phyloP scores from a whole-genome alignment of 2,888 invertebrate species.

The Apamea monoglypha region DNA sequence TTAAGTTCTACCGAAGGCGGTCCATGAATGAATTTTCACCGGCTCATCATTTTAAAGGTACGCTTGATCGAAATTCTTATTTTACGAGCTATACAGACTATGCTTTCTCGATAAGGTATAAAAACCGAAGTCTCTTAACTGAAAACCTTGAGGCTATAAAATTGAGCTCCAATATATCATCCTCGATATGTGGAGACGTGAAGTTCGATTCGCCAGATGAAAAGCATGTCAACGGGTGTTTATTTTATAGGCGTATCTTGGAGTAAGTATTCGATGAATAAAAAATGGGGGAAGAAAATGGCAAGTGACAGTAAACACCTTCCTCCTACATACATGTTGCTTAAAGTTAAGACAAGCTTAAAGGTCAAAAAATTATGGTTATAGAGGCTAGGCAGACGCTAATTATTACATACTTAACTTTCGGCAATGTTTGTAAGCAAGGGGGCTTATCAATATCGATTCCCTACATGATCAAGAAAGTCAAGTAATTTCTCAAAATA shows the following conservation, averaged over 20 bases:
- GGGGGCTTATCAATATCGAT: neutral
- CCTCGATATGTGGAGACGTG: constrained; percentile 22
- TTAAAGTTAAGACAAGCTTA: neutral
- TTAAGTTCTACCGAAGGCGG: neutral
- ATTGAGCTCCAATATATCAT: constrained; percentile 38
- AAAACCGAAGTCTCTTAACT: constrained; percentile 9
- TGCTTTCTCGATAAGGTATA: constrained; percentile 16
- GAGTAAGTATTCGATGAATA: constrained; percentile 25
- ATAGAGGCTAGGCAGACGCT: neutral
- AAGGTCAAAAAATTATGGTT: neutral
- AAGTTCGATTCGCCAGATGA: constrained; percentile 51
- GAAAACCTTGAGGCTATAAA: constrained; percentile 49
- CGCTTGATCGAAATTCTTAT: neutral
- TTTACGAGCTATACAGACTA: neutral
- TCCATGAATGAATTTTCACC: neutral
- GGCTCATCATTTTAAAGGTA: neutral
- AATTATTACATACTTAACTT: neutral
- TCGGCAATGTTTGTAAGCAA: neutral
- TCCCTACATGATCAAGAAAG: neutral
- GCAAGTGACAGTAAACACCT: constrained; percentile 30
- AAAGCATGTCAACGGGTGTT: constrained; percentile 43
- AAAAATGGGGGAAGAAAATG: constrained; percentile 17
- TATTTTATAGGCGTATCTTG: constrained; percentile 49
- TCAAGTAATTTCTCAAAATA: neutral
- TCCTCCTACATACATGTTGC: neutral